Evolutionary conservation across 2,113 vertebrate species (phyloP), one percentile per base, ranked within the genome.

Genomic region (Penelope pileata): DNA sequence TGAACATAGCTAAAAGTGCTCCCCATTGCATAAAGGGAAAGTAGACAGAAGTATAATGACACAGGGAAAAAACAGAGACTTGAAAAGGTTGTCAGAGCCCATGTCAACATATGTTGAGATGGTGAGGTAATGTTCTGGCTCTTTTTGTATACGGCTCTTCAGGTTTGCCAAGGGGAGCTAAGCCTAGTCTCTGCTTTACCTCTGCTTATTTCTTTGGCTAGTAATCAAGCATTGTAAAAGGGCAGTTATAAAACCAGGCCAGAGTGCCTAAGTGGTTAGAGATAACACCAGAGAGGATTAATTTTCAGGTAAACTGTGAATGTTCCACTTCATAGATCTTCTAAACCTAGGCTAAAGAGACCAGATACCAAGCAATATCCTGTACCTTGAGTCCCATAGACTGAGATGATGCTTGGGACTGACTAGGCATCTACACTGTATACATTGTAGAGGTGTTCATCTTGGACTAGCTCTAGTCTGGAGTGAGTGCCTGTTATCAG

Each of bases 351-450:
- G 12, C 34, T 59, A 15, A 19, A 54, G 40, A 50, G 30, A 72
- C 27, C 0, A 3, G 23, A 7, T 36, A 19, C 22, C 15, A 86
- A 70, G 36, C 50, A 34, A 14, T 59, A 30, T 32, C 16, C 9
- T 12, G 22, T 77, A 19, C 30, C 9, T 7, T 0, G 0, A 27
- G 26, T 21, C 8, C 13, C 26, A 1, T 77, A 72, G 59, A 59
- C 51, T 73, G 66, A 78, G 73, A n/a, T 21, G 8, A 4, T 48
- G 17, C 51, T 66, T 59, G 38, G n/a, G 29, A 22, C 30, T 70
- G 48, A 29, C 26, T 1, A 2, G 51, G 36, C 14, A 24, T 17
- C 12, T 78, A 48, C 12, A n/a, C 3, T 7, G 32, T 51, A 4
- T 29, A 24, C 14, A 3, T 21, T 60, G 26, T 8, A 32, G 30